phyloP scores from a whole-genome alignment of 2,888 invertebrate species.

The Seira musarum region DNA sequence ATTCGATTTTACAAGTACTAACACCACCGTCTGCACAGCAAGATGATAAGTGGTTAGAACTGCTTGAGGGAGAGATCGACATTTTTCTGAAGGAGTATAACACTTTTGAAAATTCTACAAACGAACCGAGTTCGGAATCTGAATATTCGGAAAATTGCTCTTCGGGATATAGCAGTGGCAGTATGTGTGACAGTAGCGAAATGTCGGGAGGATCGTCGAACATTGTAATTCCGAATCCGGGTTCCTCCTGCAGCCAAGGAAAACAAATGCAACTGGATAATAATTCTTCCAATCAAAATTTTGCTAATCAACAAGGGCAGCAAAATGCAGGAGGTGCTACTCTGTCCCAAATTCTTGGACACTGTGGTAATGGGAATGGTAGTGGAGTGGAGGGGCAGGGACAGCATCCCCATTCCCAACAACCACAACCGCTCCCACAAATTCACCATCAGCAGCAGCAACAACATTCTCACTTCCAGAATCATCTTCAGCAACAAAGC shows the following conservation, averaged over 20 bases:
- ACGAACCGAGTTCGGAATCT: no score
- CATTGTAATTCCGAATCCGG: background rate
- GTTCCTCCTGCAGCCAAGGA: background rate
- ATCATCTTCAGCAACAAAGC: constrained; percentile 21
- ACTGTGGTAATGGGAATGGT: background rate
- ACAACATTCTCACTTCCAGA: background rate
- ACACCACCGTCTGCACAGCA: constrained; percentile 35
- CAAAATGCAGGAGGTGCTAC: background rate
- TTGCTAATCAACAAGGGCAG: background rate
- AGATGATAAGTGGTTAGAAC: background rate
- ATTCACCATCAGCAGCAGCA: constrained; percentile 16
- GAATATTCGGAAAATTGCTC: background rate
- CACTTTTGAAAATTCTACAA: background rate
- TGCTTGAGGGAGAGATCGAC: background rate
- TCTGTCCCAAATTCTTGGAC: constrained; percentile 22
- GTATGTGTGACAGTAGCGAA: constrained; percentile 30
- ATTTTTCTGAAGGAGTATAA: background rate
- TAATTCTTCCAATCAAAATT: constrained; percentile 6
- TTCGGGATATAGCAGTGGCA: background rate
- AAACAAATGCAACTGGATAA: background rate
- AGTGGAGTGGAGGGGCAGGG: constrained; percentile 25
- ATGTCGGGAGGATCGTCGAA: constrained; percentile 15
- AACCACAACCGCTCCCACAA: background rate
- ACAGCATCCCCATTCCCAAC: constrained; percentile 25
- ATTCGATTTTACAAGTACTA: constrained; percentile 22